A percentile compares a stretch with the other conserved stretches of the same genome.
Evolutionary conservation across 2,888 invertebrate genomes (phyloP).

Genomic region (Esperia sulphurella): DNA sequence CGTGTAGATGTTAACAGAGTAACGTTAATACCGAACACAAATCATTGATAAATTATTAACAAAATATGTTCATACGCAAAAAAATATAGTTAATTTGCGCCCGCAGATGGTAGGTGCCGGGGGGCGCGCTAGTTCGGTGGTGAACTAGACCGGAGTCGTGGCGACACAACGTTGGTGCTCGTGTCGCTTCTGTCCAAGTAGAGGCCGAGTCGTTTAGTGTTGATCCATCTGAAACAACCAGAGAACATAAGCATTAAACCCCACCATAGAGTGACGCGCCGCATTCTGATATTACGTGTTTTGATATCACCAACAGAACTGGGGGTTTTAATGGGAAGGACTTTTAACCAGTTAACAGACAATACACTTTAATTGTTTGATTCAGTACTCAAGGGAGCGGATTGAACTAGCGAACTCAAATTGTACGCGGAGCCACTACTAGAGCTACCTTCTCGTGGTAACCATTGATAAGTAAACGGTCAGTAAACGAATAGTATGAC

Average conservation of each 20-base stretch:
- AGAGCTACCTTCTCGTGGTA: too few species aligned
- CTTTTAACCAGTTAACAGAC: too few species aligned
- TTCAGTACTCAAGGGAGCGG: too few species aligned
- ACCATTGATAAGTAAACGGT: too few species aligned
- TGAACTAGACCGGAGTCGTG: conserved; percentile 18
- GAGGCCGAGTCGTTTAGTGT: conserved; percentile 50
- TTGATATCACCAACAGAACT: too few species aligned
- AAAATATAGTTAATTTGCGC: conserved; percentile 40
- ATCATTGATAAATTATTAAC: conserved; percentile 66
- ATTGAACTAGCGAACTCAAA: too few species aligned
- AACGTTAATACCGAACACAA: conserved; percentile 60
- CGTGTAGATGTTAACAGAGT: conserved; percentile 53
- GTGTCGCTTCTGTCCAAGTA: conserved; percentile 34
- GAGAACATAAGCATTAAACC: neutral
- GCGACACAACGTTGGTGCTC: conserved; percentile 38
- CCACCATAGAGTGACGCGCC: too few species aligned
- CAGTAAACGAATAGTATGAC: too few species aligned
- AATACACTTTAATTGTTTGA: too few species aligned
- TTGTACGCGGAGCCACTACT: too few species aligned
- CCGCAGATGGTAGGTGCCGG: conserved; percentile 17
- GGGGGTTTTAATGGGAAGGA: too few species aligned
- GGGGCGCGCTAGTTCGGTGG: neutral
- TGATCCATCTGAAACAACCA: conserved; percentile 66
- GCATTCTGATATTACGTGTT: too few species aligned
- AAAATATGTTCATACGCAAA: conserved; percentile 71